Evolutionary conservation across 1,140 invertebrate species (phyloP), one percentile per base, ranked within the genome.

Genomic region (Drosophila sulfurigaster): DNA sequence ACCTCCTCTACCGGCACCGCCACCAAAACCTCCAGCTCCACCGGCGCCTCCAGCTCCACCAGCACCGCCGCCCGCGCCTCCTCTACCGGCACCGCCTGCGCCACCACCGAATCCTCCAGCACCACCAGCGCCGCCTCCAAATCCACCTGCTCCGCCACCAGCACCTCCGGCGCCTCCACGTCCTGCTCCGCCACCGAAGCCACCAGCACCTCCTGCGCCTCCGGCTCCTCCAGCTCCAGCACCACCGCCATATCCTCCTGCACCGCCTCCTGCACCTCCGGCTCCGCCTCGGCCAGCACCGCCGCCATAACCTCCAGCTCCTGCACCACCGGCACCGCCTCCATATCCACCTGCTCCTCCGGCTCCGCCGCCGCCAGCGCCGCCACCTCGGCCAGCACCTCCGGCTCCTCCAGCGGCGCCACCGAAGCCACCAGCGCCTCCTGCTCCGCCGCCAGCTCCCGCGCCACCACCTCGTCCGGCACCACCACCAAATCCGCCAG

Each of bases 361-460:
- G 2, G 83, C 81, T 10, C 82, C 72, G 5, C 79, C 78, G 28
- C 89, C 80, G 11, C 69, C 58, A 5, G 79, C 75, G 2, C 71
- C 59, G 4, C 79, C 75, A 6, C 73, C 54, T 3, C 20, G 20
- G 1, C 71, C 71, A 16, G n/a, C 46, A 8, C 63, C 63, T 8
- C 54, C 71, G 3, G 58, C 52, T 2, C 52, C 30, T 32, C 30
- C 30, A 2, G 30, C 30, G 30, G 5, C 60, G 2, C 58, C 52
- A 11, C 93, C 72, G 94, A 41, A 58, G 10, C 93, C 87, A 1
- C 93, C 87, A 0, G 93, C 91, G 0, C 93, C 90, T 8, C 91
- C 82, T 11, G 65, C 81, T 2, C 48, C 91, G 1, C 93, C 90
- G 7, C 91, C 82, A 8, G 65, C 81, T 2, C 48, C 46, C 1